These are phyloP conservation scores for Cyanoderma ruficeps DNA, from an alignment of 2,113 vertebrate species.

Conservation along the genomic window DNA sequence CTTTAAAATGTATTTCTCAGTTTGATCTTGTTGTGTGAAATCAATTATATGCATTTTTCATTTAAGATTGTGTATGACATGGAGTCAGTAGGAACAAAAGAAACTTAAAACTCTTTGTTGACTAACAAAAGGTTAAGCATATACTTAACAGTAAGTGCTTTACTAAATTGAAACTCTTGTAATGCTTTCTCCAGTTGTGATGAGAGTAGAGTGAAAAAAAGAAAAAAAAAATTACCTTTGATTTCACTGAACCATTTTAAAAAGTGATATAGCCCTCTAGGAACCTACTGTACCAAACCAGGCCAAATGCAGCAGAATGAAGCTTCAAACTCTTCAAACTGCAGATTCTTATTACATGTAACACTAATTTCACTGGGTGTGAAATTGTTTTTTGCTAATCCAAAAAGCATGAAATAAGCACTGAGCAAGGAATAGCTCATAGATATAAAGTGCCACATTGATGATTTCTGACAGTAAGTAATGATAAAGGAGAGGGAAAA, in stretches of 20 bases:
- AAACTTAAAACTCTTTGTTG: not conserved
- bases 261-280: not conserved
- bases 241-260: not conserved
- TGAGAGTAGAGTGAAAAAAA: not conserved
- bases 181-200: not conserved
- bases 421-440: not conserved
- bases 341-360: not conserved
- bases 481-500: not conserved
- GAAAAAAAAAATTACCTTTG: not conserved
- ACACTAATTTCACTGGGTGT: not conserved
- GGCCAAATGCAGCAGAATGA: not conserved
- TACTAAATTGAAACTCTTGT: not conserved
- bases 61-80: not conserved
- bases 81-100: not conserved
- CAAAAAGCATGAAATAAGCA: slow-evolving; percentile 2
- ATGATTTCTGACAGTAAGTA: not conserved
- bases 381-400: slow-evolving; percentile 2
- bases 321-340: not conserved
- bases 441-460: not conserved
- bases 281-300: not conserved
- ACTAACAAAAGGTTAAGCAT: not conserved
- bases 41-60: fast-evolving
- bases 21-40: not conserved
- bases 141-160: not conserved
- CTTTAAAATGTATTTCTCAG: not conserved